Evolutionary conservation across 2,113 vertebrate species (phyloP).

Genomic region (Ciconia boyciana): DNA sequence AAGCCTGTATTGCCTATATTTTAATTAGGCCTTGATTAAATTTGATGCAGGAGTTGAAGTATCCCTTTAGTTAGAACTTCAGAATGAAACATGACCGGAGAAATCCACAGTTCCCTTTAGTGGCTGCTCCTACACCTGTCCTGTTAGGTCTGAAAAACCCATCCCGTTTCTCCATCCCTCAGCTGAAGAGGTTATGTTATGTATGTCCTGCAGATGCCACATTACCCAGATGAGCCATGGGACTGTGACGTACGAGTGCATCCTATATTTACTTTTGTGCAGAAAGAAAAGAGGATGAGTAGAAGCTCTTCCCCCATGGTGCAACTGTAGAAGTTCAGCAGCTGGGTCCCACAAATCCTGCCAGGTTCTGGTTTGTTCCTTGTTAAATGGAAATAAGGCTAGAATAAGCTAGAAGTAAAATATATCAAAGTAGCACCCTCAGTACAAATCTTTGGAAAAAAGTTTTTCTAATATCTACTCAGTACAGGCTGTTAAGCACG

Average conservation of each 20-base stretch:
- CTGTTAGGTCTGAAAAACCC: neutral
- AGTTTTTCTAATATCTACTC: neutral
- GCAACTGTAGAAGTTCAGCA: neutral
- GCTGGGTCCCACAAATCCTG: neutral
- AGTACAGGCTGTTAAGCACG: neutral
- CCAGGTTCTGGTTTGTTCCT: neutral
- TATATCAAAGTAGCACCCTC: neutral
- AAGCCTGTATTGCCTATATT: neutral
- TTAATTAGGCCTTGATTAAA: neutral
- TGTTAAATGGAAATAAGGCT: neutral
- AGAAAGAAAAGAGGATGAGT: too few species aligned
- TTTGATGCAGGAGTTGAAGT: neutral
- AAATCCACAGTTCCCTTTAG: neutral
- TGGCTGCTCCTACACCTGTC: neutral
- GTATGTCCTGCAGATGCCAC: neutral
- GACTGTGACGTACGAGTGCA: accelerated
- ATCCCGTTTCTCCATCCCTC: too few species aligned
- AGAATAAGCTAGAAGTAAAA: neutral
- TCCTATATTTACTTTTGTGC: neutral
- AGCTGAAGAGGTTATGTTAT: neutral
- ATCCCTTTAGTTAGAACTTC: neutral
- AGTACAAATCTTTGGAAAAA: neutral
- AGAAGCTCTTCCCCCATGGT: neutral
- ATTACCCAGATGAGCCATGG: accelerated
- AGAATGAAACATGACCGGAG: neutral